Conservation (phyloP, 2,113 vertebrate species). For the Colius striatus region DNA sequence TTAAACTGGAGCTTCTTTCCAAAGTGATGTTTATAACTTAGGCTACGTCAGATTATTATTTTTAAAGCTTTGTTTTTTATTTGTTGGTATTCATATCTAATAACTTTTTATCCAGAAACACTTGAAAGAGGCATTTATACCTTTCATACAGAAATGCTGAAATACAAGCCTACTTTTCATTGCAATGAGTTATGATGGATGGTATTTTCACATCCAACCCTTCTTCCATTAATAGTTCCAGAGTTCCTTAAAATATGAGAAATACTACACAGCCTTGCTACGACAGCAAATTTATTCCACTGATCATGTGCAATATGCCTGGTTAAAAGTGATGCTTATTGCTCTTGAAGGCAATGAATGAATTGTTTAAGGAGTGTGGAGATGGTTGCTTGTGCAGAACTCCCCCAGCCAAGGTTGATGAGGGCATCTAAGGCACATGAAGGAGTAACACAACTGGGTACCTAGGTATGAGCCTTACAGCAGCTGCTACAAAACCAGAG, state of each 20-base stretch:
- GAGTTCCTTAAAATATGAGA: neutral
- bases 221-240: neutral
- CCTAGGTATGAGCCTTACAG: neutral
- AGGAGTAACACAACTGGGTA: neutral
- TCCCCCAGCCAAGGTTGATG: neutral
- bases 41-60: neutral
- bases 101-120: neutral
- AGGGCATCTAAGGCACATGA: neutral
- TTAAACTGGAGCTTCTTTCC: neutral
- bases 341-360: neutral
- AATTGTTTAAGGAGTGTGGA: neutral
- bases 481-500: neutral
- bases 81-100: neutral
- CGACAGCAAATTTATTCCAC: neutral
- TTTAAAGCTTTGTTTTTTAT: neutral
- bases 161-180: neutral
- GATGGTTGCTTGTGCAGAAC: neutral
- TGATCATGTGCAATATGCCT: neutral
- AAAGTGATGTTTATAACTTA: neutral
- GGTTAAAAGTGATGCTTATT: neutral
- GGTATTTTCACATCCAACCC: neutral
- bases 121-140: neutral
- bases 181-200: neutral
- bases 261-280: neutral
- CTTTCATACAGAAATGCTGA: constrained; percentile 1